Conservation (phyloP, 2,113 vertebrate genomes). For the Sorex fumeus region DNA sequence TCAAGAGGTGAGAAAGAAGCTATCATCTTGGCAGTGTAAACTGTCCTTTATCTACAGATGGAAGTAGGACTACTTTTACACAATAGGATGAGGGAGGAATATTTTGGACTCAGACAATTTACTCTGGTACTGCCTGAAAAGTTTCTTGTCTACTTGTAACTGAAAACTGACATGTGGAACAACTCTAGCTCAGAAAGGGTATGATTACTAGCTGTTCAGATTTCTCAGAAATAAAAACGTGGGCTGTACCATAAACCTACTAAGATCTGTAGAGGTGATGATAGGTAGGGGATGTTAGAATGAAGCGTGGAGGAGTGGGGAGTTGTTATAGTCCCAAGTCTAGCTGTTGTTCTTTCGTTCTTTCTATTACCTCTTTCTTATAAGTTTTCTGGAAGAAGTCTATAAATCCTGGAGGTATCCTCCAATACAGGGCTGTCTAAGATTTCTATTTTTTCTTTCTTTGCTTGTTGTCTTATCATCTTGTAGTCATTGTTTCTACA, state of each 20-base stretch:
- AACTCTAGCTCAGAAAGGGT: neutral
- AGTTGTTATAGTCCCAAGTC: neutral
- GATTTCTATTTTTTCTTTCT: neutral
- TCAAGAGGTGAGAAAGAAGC: neutral
- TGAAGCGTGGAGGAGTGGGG: neutral
- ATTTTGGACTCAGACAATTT: neutral
- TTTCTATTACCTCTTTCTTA: neutral
- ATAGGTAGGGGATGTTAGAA: neutral
- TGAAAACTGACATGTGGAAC: neutral
- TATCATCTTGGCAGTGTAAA: neutral
- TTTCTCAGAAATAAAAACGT: neutral
- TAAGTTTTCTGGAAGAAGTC: neutral
- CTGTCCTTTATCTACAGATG: neutral
- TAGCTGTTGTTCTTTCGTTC: neutral
- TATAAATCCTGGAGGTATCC: neutral
- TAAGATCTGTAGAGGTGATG: neutral
- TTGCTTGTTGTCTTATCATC: neutral
- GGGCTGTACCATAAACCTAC: neutral
- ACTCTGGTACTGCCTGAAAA: neutral
- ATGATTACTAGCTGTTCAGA: neutral
- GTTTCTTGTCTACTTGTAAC: neutral
- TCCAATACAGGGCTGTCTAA: neutral
- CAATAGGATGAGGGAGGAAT: neutral
- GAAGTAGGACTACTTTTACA: neutral
- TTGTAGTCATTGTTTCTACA: neutral